Percentiles rank a stretch among this genome's conserved stretches.
These are phyloP conservation scores for Drosophila repleta DNA, from an alignment of 1,140 invertebrate species.

Conservation along the genomic window DNA sequence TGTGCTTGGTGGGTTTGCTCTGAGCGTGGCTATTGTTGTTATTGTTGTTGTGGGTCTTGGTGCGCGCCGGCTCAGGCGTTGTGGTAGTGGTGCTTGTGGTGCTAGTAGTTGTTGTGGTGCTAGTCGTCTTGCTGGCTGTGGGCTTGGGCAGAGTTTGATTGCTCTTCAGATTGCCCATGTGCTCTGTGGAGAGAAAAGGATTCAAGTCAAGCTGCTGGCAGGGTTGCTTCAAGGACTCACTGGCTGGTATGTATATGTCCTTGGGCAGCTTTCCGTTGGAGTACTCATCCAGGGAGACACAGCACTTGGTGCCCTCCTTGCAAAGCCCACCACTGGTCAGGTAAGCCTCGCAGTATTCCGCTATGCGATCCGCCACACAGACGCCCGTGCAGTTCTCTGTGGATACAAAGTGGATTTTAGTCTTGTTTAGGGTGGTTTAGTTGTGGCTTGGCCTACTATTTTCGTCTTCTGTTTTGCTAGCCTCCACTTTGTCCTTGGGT, in stretches of 20 bases:
- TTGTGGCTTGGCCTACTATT: constrained; percentile 48
- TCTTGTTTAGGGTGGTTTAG: not conserved
- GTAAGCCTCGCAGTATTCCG: constrained; percentile 93
- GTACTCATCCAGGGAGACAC: constrained; percentile 90
- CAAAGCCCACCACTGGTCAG: constrained; percentile 89
- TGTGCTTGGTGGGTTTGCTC: constrained; percentile 69
- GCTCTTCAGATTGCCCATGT: constrained; percentile 69
- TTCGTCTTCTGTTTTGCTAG: constrained; percentile 54
- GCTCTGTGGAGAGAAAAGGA: constrained; percentile 45
- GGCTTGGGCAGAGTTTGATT: constrained; percentile 60
- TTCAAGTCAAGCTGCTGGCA: no score
- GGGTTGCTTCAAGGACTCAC: constrained; percentile 56
- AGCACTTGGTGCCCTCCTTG: constrained; percentile 89
- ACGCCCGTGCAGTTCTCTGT: constrained; percentile 88
- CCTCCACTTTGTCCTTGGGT: constrained; percentile 64
- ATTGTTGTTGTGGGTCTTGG: constrained; percentile 68
- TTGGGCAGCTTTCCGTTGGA: constrained; percentile 87
- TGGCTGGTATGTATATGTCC: constrained; percentile 88
- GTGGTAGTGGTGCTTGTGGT: constrained; percentile 62
- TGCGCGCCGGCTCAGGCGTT: constrained; percentile 82
- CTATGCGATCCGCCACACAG: constrained; percentile 91
- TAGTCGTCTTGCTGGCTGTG: constrained; percentile 51
- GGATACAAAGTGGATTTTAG: not conserved
- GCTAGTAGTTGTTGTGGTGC: constrained; percentile 27
- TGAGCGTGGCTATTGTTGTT: constrained; percentile 40